These are phyloP conservation scores for Rambutsinella grinnellia DNA, from an alignment of 2,888 invertebrate genomes.

Conservation along the genomic window DNA sequence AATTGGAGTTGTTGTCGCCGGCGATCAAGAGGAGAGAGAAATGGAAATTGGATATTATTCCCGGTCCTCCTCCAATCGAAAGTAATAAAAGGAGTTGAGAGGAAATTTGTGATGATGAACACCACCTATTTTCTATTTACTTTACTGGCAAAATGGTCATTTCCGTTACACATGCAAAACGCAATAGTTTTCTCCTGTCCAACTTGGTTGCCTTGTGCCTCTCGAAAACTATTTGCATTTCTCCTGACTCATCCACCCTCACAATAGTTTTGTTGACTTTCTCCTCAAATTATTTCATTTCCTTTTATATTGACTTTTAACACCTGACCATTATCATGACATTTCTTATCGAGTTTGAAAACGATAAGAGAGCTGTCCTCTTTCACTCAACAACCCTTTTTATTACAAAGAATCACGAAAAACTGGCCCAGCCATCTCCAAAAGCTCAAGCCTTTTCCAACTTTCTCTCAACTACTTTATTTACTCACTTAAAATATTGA, in stretches of 20 bases:
- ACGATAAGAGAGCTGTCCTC: no score
- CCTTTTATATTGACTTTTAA: not conserved
- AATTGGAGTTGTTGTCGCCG: not conserved
- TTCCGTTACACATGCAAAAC: conserved; percentile 62
- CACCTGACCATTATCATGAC: not conserved
- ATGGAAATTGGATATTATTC: conserved; percentile 21
- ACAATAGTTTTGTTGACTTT: conserved; percentile 8
- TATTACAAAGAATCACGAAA: no score
- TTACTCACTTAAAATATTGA: no score
- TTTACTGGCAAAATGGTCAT: conserved; percentile 61
- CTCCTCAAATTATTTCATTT: not conserved
- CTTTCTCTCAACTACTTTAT: no score
- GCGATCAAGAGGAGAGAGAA: not conserved
- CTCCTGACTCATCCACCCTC: not conserved
- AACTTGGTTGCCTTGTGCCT: conserved; percentile 1
- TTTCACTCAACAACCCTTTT: no score
- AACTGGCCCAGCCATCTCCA: no score
- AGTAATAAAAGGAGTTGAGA: conserved; percentile 7
- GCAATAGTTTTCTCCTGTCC: conserved; percentile 21
- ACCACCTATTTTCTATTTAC: conserved; percentile 22
- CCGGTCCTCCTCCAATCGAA: no score
- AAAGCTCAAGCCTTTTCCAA: no score
- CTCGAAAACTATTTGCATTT: not conserved
- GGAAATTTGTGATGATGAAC: conserved; percentile 13
- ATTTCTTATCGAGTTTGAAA: no score